Evolutionary conservation across 1,140 invertebrate species (phyloP).

Genomic region (Zaprionus vittiger): DNA sequence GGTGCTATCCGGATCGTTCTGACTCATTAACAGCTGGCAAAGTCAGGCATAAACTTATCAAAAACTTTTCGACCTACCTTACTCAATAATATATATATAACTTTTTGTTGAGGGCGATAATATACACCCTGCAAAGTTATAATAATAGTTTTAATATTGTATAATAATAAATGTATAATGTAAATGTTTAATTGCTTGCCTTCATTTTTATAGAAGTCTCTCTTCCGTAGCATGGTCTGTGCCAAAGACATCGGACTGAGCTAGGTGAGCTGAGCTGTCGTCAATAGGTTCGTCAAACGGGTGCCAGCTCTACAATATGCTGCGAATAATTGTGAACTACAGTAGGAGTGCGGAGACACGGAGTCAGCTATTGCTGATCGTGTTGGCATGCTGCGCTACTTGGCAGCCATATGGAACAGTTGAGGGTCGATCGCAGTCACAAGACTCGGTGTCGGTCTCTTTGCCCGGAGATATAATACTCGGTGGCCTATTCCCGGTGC

Average conservation of each 20-base stretch:
- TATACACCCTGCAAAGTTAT: neutral
- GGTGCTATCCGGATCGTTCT: too few species aligned
- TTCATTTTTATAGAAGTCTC: neutral
- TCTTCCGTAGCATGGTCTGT: neutral
- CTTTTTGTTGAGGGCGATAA: too few species aligned
- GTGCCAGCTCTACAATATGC: neutral
- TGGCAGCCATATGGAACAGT: neutral
- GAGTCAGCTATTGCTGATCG: neutral
- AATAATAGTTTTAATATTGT: neutral
- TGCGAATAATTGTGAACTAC: neutral
- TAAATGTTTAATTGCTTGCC: neutral
- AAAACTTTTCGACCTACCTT: too few species aligned
- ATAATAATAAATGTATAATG: neutral
- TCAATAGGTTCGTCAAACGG: neutral
- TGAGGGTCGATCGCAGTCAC: conserved; percentile 26
- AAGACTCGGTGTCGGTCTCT: conserved; percentile 74
- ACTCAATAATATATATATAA: too few species aligned
- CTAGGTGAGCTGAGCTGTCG: neutral
- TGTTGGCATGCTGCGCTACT: neutral
- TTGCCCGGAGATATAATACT: conserved; percentile 89
- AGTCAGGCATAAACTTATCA: too few species aligned
- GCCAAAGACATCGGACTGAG: neutral
- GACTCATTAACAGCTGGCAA: too few species aligned
- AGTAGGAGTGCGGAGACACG: neutral
- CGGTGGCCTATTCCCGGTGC: conserved; percentile 92